phyloP scores from a whole-genome alignment of 2,888 invertebrate species.

The Lepidochitona cinerea region DNA sequence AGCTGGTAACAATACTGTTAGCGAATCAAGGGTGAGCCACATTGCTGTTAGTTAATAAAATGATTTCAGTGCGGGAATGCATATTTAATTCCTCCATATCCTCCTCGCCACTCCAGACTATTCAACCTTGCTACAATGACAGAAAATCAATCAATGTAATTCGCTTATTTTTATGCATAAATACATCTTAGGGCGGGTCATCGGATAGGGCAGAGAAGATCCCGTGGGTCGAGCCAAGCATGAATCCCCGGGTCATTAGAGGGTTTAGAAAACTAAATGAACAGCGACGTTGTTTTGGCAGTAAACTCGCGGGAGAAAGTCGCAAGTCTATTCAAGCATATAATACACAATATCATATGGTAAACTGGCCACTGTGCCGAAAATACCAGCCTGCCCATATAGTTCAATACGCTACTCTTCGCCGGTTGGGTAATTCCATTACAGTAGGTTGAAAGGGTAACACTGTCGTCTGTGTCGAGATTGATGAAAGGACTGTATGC shows the following conservation, averaged over 20 bases:
- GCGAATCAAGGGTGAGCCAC: not conserved
- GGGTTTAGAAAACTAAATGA: not conserved
- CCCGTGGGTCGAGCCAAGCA: not conserved
- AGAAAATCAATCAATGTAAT: constrained; percentile 6
- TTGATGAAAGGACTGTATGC: constrained; percentile 1
- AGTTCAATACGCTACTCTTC: constrained; percentile 7
- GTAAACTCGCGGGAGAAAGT: not conserved
- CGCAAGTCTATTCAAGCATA: not conserved
- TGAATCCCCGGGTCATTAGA: not conserved
- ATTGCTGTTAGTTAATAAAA: not conserved
- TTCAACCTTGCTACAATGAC: not conserved
- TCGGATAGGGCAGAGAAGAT: not conserved
- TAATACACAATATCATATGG: not conserved
- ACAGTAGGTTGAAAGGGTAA: not conserved
- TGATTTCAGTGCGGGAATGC: not conserved
- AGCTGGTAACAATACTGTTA: constrained; percentile 5
- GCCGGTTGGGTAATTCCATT: constrained; percentile 3
- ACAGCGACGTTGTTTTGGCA: not conserved
- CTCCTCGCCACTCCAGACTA: not conserved
- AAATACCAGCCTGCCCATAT: not conserved
- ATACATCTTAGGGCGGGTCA: constrained; percentile 6
- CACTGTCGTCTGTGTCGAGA: not conserved
- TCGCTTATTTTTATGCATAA: constrained; percentile 10
- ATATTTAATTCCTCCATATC: not conserved
- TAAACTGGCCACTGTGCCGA: not conserved